Base-by-base conservation (phyloP, 2,113 vertebrate species). In the Callospermophilus lateralis region DNA sequence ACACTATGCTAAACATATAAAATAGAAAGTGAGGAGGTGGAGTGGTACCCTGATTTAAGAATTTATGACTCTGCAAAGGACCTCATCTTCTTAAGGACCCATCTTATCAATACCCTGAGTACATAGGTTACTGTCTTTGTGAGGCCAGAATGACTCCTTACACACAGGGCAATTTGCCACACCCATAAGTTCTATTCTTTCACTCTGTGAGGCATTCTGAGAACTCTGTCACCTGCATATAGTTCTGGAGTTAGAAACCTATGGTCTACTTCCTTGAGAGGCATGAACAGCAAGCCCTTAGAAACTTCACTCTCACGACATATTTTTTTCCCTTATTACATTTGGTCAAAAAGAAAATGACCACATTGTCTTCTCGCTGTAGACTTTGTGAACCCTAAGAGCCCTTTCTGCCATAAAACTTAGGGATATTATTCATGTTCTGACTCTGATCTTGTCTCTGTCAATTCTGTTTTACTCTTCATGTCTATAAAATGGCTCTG, bases 271-370 rank as follows among this genome's bases (percentile, higher is more conserved):
- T n/a, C 78, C 24, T 51, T 86, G 42, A 92, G 34, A 70, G 90
- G 74, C 34, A 87, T 2, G 26, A 61, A 95, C 4, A 95, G 73
- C 39, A 90, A 63, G 78, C 19, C 26, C 67, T 37, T 32, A 81
- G 63, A 86, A 85, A 53, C 37, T 24, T 78, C 45, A 78, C 51
- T 84, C 45, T 84, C 34, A 51, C 55, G 6, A 58, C 55, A 58
- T 24, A 55, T 58, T 58, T 58, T 58, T 58, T 58, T 22, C 20
- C 20, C 20, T 58, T 20, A 58, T 0, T 53, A 93, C 20, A 84
- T 84, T 28, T 97, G 73, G 72, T 89, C 65, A 91, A 92, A 85
- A 93, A 48, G 58, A 93, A 93, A 91, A 95, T 51, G 87, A 93
- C 51, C 22, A 77, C 65, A 80, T 22, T 37, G 74, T 19, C 22